phyloP scores from a whole-genome alignment of 2,113 vertebrate genomes.

The Percopsis transmontana region DNA sequence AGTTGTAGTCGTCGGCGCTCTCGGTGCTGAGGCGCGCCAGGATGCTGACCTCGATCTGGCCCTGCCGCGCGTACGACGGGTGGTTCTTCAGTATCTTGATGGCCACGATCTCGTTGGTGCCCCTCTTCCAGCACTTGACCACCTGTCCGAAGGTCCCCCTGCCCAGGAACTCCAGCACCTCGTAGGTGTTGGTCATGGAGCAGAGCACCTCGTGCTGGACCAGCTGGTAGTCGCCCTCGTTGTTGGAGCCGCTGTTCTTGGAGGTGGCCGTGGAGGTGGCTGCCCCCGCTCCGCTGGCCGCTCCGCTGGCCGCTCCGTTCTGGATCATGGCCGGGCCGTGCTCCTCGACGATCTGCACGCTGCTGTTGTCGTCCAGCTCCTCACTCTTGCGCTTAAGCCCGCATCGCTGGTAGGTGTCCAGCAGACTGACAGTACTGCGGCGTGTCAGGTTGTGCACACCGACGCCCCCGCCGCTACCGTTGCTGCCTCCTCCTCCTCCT shows the following conservation, averaged over 20 bases:
- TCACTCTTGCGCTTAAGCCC: slow-evolving; percentile 99
- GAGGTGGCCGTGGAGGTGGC: slow-evolving; percentile 93
- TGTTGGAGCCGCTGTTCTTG: slow-evolving; percentile 96
- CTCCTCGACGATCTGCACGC: slow-evolving; percentile 95
- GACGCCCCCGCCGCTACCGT: slow-evolving; percentile 73
- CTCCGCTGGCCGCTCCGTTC: slow-evolving; percentile 87
- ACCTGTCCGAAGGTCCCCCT: slow-evolving; percentile 97
- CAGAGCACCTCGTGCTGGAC: slow-evolving; percentile 98
- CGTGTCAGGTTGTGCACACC: slow-evolving; percentile 95
- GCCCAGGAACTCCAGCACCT: slow-evolving; percentile 96
- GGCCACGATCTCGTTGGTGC: slow-evolving; percentile 98
- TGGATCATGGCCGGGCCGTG: slow-evolving; percentile 92
- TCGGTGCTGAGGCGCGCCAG: slow-evolving; percentile 96
- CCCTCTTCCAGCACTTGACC: slow-evolving; percentile 99
- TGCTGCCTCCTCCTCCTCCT: slow-evolving; percentile 81
- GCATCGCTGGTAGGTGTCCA: slow-evolving; percentile 99
- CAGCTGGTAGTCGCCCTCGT: slow-evolving; percentile 96
- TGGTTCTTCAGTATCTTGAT: slow-evolving; percentile 99
- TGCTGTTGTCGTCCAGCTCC: slow-evolving; percentile 95
- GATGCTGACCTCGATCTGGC: slow-evolving; percentile 98
- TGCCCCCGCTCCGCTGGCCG: slow-evolving; percentile 85
- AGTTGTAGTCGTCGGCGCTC: slow-evolving; percentile 97
- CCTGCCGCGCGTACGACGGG: slow-evolving; percentile 95
- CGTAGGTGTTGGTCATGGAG: slow-evolving; percentile 99
- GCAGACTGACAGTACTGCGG: slow-evolving; percentile 97